These are phyloP conservation scores for Vulpes vulpes DNA, from an alignment of 2,113 vertebrate genomes.

Conservation along the genomic window DNA sequence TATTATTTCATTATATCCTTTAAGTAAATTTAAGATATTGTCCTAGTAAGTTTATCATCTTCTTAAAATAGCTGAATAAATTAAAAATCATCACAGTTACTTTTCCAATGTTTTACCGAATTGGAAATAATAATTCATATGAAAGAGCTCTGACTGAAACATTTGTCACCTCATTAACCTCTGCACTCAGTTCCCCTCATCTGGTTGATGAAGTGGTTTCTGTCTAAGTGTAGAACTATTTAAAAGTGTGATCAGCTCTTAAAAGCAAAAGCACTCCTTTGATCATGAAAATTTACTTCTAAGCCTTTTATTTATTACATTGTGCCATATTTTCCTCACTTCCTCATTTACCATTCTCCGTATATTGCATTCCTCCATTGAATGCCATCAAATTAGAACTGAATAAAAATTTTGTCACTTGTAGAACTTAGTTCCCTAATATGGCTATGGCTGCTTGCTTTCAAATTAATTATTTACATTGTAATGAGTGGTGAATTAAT, in stretches of 20 bases:
- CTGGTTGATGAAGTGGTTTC: neutral
- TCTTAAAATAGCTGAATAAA: neutral
- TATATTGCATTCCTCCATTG: neutral
- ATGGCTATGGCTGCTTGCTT: neutral
- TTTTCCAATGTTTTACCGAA: neutral
- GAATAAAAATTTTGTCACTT: neutral
- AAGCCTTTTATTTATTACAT: neutral
- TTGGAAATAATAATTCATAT: neutral
- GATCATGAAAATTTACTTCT: neutral
- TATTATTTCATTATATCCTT: neutral
- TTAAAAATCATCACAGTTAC: neutral
- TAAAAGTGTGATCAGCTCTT: conserved; percentile 46
- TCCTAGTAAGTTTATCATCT: neutral
- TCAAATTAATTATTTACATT: conserved; percentile 32
- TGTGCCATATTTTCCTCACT: neutral
- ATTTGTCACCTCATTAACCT: conserved; percentile 18
- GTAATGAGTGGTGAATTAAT: neutral
- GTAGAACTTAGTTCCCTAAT: neutral
- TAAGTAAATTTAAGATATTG: neutral
- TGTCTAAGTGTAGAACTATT: conserved; percentile 15
- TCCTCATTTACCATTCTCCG: neutral
- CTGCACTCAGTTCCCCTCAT: neutral
- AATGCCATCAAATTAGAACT: neutral
- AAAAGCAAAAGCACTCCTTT: conserved; percentile 13
- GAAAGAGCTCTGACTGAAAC: neutral